Conservation (phyloP, 2,113 vertebrate species). For the Phylloscopus whistleri region DNA sequence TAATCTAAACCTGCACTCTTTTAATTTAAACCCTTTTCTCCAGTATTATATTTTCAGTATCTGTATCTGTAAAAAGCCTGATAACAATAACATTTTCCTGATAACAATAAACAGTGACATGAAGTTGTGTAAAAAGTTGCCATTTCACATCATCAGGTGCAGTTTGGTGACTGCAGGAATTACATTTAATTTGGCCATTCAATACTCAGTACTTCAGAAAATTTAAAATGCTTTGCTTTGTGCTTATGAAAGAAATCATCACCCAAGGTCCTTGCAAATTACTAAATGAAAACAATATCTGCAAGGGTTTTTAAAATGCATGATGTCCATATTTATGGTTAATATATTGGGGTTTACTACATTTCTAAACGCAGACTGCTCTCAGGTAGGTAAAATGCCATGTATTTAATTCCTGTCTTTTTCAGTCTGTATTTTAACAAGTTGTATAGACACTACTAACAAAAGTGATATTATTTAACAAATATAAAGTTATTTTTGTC, state of each 20-base stretch:
- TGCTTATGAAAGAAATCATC: not conserved
- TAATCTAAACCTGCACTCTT: not conserved
- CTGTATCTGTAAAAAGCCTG: not conserved
- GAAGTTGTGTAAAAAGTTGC: not conserved
- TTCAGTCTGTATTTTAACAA: not conserved
- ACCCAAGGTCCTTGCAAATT: not conserved
- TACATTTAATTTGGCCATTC: not conserved
- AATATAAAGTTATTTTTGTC: not conserved
- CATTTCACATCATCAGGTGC: not conserved
- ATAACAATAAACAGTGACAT: not conserved
- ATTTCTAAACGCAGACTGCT: not conserved
- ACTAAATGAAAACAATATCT: not conserved
- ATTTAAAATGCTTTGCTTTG: accelerated
- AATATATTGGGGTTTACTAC: not conserved
- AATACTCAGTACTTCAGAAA: not conserved
- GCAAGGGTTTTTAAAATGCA: not conserved
- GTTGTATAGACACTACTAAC: not conserved
- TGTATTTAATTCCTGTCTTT: not conserved
- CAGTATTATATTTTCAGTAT: not conserved
- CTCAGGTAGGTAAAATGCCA: not conserved
- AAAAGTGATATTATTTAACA: not conserved
- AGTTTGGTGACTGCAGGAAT: not conserved
- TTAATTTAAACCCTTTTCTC: not conserved
- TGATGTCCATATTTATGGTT: not conserved
- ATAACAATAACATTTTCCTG: not conserved